A percentile compares a stretch with the other conserved stretches of the same genome.
Evolutionary conservation across 2,797 vertebrate species (phyloP).

Genomic region (Allobates femoralis): DNA sequence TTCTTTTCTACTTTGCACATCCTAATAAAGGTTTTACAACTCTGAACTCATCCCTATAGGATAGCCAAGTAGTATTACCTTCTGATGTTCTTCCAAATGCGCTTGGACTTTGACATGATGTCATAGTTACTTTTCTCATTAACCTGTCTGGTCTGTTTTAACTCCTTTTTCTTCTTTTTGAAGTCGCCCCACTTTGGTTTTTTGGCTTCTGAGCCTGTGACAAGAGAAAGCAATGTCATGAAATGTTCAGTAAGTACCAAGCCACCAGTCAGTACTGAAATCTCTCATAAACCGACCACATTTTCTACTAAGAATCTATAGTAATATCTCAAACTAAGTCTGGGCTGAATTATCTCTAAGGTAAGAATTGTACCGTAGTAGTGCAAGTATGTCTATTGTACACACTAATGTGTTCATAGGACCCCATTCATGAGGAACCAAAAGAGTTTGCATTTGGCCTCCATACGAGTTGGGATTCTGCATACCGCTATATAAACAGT

Average conservation of each 20-base stretch:
- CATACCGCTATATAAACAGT: too few relatives aligned
- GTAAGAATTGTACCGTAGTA: too few relatives aligned
- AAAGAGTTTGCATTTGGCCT: too few relatives aligned
- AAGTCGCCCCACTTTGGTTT: conserved; percentile 85
- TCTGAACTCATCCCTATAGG: too few relatives aligned
- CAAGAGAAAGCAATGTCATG: conserved; percentile 52
- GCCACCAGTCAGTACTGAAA: background rate
- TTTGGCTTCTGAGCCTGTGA: conserved; percentile 75
- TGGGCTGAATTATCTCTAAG: too few relatives aligned
- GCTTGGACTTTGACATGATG: conserved; percentile 79
- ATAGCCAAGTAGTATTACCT: conserved; percentile 71
- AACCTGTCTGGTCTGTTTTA: conserved; percentile 80
- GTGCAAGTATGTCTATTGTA: too few relatives aligned
- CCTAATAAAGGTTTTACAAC: background rate
- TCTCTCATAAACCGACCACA: too few relatives aligned
- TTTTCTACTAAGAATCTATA: too few relatives aligned
- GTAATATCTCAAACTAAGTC: too few relatives aligned
- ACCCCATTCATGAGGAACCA: too few relatives aligned
- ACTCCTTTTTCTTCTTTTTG: conserved; percentile 83
- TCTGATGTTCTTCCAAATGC: conserved; percentile 87
- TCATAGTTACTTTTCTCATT: conserved; percentile 82
- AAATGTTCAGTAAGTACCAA: background rate
- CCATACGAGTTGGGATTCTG: too few relatives aligned
- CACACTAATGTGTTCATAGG: too few relatives aligned
- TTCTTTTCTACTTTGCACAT: background rate